Conservation (phyloP, 2,888 invertebrate genomes). For the Lasioglossum oenotherae region DNA sequence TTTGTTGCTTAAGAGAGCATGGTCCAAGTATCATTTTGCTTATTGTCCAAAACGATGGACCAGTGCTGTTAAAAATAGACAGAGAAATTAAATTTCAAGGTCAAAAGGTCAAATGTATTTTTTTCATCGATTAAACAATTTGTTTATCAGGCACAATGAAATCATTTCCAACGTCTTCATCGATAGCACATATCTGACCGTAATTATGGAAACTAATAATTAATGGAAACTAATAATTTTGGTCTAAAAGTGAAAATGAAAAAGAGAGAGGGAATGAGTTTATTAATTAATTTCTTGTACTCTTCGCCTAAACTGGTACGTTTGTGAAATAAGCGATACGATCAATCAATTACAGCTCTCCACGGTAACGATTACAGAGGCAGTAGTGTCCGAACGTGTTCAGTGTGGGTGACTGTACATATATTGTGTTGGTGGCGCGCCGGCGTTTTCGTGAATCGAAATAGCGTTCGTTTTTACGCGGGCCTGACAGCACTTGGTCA, state of each 20-base stretch:
- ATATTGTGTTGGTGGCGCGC: conserved; percentile 37
- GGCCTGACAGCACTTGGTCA: conserved; percentile 70
- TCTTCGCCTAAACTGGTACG: too few species aligned
- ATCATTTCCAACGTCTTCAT: too few species aligned
- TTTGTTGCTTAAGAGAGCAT: not conserved
- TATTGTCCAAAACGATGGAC: not conserved
- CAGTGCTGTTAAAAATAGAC: not conserved
- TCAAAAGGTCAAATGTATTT: too few species aligned
- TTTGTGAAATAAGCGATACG: too few species aligned
- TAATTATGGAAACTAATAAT: too few species aligned
- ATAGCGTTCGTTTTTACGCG: conserved; percentile 66
- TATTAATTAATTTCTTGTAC: too few species aligned
- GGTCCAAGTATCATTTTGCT: not conserved
- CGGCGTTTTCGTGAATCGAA: conserved; percentile 65
- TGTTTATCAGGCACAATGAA: too few species aligned
- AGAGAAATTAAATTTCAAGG: not conserved
- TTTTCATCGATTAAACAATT: too few species aligned
- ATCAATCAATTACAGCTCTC: not conserved
- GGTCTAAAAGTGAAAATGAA: too few species aligned
- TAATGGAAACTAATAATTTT: too few species aligned
- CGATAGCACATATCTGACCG: too few species aligned
- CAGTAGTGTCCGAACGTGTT: not conserved
- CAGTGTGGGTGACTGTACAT: not conserved
- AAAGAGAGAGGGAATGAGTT: too few species aligned
- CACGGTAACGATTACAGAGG: not conserved